Conservation (phyloP, 1,140 invertebrate species). For the Nebria ingens region DNA sequence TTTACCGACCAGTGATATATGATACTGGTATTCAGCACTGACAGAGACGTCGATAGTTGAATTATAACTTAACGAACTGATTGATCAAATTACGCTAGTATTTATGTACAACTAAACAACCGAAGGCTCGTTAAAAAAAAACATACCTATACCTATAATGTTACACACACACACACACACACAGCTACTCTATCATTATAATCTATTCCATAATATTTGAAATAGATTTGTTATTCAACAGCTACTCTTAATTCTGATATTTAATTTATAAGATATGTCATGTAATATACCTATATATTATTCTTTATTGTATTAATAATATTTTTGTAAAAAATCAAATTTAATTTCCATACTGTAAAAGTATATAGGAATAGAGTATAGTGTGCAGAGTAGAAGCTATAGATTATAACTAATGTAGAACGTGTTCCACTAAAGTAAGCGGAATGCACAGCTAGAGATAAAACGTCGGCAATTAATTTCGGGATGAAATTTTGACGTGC, state of each 20-base stretch:
- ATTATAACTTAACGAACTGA: constrained; percentile 1
- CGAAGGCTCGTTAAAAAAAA: background rate
- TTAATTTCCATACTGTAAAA: too few relatives aligned
- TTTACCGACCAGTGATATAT: background rate
- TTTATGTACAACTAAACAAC: background rate
- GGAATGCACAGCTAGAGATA: constrained; percentile 2
- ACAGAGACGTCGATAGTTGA: background rate
- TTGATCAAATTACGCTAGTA: constrained; percentile 4
- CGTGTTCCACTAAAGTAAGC: constrained; percentile 1
- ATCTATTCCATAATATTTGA: too few relatives aligned
- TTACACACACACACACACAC: background rate
- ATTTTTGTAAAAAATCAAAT: too few relatives aligned
- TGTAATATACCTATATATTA: too few relatives aligned
- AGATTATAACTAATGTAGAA: constrained; percentile 1
- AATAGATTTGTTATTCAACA: too few relatives aligned
- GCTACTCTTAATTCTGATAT: too few relatives aligned
- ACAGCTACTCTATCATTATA: background rate
- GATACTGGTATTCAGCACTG: background rate
- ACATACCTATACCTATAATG: too few relatives aligned
- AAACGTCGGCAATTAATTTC: constrained; percentile 8
- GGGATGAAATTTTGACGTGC: background rate
- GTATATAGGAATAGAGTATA: too few relatives aligned
- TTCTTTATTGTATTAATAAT: too few relatives aligned
- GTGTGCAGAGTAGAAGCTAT: background rate
- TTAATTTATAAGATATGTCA: too few relatives aligned